Conservation (phyloP, 1,140 invertebrate genomes). For the Oncopodura yosiiana region DNA sequence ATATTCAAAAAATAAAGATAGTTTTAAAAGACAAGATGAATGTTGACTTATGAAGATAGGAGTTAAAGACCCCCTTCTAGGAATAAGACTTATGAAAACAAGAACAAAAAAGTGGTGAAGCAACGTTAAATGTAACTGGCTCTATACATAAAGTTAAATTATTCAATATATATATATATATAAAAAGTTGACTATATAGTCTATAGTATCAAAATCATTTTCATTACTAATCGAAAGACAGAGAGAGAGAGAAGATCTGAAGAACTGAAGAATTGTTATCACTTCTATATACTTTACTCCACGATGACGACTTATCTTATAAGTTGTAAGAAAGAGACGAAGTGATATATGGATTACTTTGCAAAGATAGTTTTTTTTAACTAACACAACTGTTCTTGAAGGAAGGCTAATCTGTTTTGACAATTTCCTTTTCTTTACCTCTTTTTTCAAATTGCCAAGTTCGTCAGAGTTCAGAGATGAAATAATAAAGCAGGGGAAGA, state of each 20-base stretch:
- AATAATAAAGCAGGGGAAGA: conserved; percentile 13
- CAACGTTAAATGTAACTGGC: too few species aligned
- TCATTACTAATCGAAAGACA: not conserved
- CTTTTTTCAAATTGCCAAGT: conserved; percentile 32
- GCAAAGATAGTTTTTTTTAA: conserved; percentile 2
- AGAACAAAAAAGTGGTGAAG: conserved; percentile 4
- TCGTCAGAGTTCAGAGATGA: conserved; percentile 1
- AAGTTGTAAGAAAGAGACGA: too few species aligned
- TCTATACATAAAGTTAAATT: too few species aligned
- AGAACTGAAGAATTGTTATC: not conserved
- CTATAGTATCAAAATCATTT: not conserved
- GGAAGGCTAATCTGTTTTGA: conserved; percentile 36
- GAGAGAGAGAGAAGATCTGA: not conserved
- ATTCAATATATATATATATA: too few species aligned
- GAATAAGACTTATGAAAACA: not conserved
- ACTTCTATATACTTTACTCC: too few species aligned
- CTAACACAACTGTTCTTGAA: conserved; percentile 28
- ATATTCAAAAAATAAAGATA: too few species aligned
- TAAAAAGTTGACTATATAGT: too few species aligned
- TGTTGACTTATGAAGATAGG: conserved; percentile 3
- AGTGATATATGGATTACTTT: conserved; percentile 22
- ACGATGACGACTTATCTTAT: too few species aligned
- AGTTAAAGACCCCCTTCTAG: conserved; percentile 8
- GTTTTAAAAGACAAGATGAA: too few species aligned
- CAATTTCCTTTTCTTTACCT: conserved; percentile 34